Base-by-base conservation (phyloP, 2,113 vertebrate genomes). In the Mirounga angustirostris region DNA sequence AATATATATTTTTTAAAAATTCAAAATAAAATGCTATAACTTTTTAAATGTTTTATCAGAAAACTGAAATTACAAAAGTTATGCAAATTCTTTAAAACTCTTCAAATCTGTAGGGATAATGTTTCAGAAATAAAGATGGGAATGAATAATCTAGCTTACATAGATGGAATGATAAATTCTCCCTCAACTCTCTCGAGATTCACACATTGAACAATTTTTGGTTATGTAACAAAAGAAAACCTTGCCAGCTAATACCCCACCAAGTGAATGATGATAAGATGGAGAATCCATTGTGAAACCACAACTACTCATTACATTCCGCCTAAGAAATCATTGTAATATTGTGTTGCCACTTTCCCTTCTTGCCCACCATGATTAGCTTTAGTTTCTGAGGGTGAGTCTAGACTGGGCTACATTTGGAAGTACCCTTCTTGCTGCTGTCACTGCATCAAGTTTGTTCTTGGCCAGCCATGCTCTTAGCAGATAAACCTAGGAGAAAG, bases 71-170 rank as follows among this genome's bases (percentile, higher is more conserved):
- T 76, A 36, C 2, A 89, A 85, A 89, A 82, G 14, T 59, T 82
- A 80, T n/a, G 26, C 10, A 90, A 52, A 79, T 87, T 36, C 52
- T 87, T 74, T 63, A 71, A 56, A 80, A 63, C 22, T 85, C 26
- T 89, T 83, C 52, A 69, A 65, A 71, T 81, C 15, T 92, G 13
- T 94, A 40, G 14, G 28, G 24, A 26, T 19, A 33, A 65, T 67
- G 21, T 96, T 95, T 94, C 52, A 82, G 84, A 96, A 95, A 88
- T 78, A 91, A 95, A 80, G 26, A 82, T 88, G 26, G 43, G 26
- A 40, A 91, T 89, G 28, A 91, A 79, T 82, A 56, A 93, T 91
- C 63, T 86, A 89, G 21, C 33, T 63, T 58, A 24, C 28, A 50
- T 78, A 67, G 14, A 65, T 83, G 26, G 54, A 83, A 83, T 24